phyloP scores from a whole-genome alignment of 2,113 vertebrate species.

The Microtus montanus region DNA sequence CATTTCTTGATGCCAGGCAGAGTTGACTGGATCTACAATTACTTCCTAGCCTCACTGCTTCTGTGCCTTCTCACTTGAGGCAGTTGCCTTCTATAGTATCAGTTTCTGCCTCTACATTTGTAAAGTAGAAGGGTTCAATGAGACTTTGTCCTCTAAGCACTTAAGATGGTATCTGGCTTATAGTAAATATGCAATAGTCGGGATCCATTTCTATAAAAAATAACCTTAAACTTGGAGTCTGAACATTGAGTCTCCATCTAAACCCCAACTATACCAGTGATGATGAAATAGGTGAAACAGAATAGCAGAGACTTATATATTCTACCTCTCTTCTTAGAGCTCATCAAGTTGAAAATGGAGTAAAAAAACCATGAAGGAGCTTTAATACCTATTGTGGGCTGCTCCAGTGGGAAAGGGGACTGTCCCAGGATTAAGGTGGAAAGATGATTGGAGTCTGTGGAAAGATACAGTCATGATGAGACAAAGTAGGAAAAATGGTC shows the following conservation, averaged over 20 bases:
- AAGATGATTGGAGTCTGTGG: background rate
- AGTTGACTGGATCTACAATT: background rate
- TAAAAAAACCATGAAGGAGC: background rate
- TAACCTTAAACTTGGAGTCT: background rate
- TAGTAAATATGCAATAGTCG: background rate
- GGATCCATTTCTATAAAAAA: conserved; percentile 3
- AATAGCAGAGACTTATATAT: background rate
- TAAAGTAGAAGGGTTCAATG: background rate
- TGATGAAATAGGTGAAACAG: background rate
- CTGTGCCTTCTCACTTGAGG: background rate
- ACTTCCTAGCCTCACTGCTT: background rate
- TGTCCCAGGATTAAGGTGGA: conserved; percentile 4
- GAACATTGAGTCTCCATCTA: background rate
- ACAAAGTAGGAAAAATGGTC: background rate
- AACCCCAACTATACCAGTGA: background rate
- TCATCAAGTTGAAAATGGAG: background rate
- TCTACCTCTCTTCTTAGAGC: background rate
- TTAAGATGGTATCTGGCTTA: background rate
- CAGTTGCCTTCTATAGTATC: background rate
- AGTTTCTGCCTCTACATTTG: background rate
- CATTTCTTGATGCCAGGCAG: background rate
- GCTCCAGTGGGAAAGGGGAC: background rate
- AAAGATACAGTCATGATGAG: background rate
- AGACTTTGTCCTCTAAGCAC: background rate
- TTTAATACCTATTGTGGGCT: conserved; percentile 31